A percentile compares a stretch with the other conserved stretches of the same genome.
phyloP scores from a whole-genome alignment of 2,113 vertebrate genomes.

The Corythornis vintsioides region DNA sequence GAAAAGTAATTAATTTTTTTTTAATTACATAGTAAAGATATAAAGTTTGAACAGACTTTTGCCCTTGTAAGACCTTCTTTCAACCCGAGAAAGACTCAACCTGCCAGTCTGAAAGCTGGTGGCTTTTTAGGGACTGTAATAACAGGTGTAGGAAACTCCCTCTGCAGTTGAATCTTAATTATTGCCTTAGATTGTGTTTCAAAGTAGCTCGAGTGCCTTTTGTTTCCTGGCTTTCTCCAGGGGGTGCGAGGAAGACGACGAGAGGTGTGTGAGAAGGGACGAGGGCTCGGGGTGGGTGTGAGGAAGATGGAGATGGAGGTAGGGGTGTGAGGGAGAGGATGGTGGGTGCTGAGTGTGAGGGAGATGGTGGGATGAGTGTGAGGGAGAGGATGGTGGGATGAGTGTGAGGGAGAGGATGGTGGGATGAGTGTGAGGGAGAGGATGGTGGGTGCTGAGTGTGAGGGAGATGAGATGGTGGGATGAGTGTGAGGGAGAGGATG shows the following conservation, averaged over 20 bases:
- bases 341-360: accelerated
- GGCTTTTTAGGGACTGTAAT: not conserved
- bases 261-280: too few relatives aligned
- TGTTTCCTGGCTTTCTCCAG: not conserved
- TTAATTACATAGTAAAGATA: not conserved
- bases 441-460: accelerated
- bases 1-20: not conserved
- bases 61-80: not conserved
- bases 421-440: not conserved
- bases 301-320: too few relatives aligned
- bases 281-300: accelerated
- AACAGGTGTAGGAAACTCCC: not conserved
- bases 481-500: accelerated
- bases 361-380: too few relatives aligned
- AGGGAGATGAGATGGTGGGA: too few relatives aligned
- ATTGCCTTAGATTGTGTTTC: not conserved
- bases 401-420: accelerated
- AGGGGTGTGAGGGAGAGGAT: accelerated
- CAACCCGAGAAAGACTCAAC: not conserved
- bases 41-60: not conserved
- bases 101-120: accelerated
- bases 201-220: not conserved
- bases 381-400: accelerated
- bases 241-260: too few relatives aligned
- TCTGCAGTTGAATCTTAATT: not conserved